Conservation (phyloP, 2,797 vertebrate species). For the Lates japonicus region DNA sequence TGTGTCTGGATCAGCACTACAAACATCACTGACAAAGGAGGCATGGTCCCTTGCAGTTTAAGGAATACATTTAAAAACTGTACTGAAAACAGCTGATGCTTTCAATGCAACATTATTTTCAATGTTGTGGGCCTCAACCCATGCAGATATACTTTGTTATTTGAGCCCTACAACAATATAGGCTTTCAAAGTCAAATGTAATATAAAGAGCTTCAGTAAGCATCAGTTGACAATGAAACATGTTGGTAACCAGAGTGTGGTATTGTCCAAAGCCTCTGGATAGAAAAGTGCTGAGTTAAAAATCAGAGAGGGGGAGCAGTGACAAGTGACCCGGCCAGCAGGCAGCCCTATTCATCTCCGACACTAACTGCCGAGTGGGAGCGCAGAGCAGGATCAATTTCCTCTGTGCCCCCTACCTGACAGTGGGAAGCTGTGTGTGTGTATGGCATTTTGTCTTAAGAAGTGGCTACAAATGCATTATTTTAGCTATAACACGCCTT, state of each 20-base stretch:
- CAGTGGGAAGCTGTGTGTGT: constrained; percentile 1
- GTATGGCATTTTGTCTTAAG: background rate
- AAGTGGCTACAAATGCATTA: background rate
- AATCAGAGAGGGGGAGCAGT: constrained; percentile 30
- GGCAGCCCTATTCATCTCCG: constrained; percentile 64
- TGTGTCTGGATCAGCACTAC: background rate
- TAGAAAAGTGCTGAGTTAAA: constrained; percentile 76
- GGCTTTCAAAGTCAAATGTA: constrained; percentile 55
- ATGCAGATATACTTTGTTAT: constrained; percentile 21
- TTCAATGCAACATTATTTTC: background rate
- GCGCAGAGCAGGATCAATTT: constrained; percentile 49
- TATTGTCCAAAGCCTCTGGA: constrained; percentile 67
- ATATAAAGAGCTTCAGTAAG: constrained; percentile 68
- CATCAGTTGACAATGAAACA: constrained; percentile 69
- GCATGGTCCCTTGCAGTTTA: background rate
- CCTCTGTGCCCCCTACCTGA: constrained; percentile 53
- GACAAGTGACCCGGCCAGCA: constrained; percentile 41
- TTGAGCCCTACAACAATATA: constrained; percentile 21
- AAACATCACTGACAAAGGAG: background rate
- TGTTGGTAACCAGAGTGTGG: constrained; percentile 59
- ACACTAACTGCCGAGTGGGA: constrained; percentile 43
- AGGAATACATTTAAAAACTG: background rate
- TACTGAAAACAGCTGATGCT: background rate
- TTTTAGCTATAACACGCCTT: background rate
- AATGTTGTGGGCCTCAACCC: background rate